Evolutionary conservation across 2,113 vertebrate species (phyloP).

Genomic region (Cepphus grylle): DNA sequence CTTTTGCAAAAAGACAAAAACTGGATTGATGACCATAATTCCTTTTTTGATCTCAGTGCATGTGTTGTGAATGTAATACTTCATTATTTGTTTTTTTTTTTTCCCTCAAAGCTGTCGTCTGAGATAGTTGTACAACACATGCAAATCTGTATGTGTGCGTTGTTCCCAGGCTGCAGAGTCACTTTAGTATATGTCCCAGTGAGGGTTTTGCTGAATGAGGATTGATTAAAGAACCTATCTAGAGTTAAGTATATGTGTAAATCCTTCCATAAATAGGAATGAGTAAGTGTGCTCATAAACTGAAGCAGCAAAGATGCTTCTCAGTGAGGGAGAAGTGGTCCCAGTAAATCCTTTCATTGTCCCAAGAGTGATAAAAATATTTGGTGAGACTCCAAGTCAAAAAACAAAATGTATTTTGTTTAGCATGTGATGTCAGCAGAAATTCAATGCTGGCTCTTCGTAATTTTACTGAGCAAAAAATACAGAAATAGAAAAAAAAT

Average conservation of each 20-base stretch:
- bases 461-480: constrained; percentile 33
- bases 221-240: constrained; percentile 45
- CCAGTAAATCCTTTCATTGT: neutral
- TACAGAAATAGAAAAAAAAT: neutral
- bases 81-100: neutral
- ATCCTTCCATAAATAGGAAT: constrained; percentile 44
- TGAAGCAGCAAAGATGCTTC: constrained; percentile 24
- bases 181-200: neutral
- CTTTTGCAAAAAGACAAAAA: neutral
- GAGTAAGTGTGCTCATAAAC: constrained; percentile 26
- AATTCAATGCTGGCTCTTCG: neutral
- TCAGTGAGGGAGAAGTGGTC: constrained; percentile 12
- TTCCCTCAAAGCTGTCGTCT: neutral
- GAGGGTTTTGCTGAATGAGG: constrained; percentile 41
- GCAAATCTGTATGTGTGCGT: neutral
- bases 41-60: neutral
- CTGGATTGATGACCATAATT: fast-evolving
- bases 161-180: neutral
- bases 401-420: constrained; percentile 30
- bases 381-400: constrained; percentile 43
- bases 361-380: constrained; percentile 9
- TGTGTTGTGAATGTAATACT: neutral
- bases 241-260: constrained; percentile 44
- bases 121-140: neutral
- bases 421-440: constrained; percentile 38